A percentile compares a stretch with the other conserved stretches of the same genome.
These are phyloP conservation scores for Lordiphosa collinella DNA, from an alignment of 1,140 invertebrate genomes.

Conservation along the genomic window DNA sequence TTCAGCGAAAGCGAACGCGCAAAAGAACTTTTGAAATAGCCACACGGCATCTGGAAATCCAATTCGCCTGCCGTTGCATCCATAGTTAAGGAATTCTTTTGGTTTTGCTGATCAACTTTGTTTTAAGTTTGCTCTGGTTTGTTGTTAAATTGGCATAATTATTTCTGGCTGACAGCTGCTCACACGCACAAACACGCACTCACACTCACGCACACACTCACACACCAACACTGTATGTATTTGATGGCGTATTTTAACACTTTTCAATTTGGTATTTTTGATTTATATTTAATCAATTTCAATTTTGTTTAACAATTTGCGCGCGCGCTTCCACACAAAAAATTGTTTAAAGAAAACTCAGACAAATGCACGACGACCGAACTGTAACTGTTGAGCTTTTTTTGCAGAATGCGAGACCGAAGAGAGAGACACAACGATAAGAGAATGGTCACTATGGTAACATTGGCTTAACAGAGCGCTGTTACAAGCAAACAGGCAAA, in stretches of 20 bases:
- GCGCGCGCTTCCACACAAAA: constrained; percentile 2
- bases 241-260: constrained; percentile 2
- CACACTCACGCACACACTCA: background rate
- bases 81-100: constrained; percentile 32
- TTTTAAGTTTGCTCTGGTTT: constrained; percentile 6
- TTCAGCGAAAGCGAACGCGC: constrained; percentile 78
- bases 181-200: constrained; percentile 4
- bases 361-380: background rate
- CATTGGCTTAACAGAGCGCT: background rate
- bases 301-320: constrained; percentile 3
- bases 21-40: constrained; percentile 79
- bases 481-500: background rate
- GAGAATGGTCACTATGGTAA: background rate
- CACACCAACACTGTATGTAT: background rate
- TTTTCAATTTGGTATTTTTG: constrained; percentile 1
- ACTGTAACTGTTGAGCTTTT: background rate
- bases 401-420: background rate
- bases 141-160: constrained; percentile 46
- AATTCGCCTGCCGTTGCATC: constrained; percentile 56
- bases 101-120: constrained; percentile 25
- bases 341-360: background rate
- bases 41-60: constrained; percentile 77
- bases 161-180: constrained; percentile 28
- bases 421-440: background rate
- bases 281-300: background rate